A percentile compares a stretch with the other conserved stretches of the same genome.
These are phyloP conservation scores for Holocentrus rufus DNA, from an alignment of 2,797 vertebrate genomes.

Conservation along the genomic window DNA sequence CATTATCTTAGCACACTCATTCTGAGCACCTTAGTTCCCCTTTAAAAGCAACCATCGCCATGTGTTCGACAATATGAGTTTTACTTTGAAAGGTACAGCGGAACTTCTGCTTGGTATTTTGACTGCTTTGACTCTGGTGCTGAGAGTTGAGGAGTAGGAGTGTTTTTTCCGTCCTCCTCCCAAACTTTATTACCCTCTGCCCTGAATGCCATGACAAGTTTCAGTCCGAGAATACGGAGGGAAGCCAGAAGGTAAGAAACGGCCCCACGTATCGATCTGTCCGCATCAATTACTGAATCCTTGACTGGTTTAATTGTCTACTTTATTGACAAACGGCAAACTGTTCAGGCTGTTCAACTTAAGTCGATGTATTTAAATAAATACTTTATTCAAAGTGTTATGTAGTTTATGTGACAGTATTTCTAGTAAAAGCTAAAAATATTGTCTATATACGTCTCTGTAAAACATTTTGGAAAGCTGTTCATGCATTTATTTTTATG, in stretches of 20 bases:
- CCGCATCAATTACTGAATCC: constrained; percentile 7
- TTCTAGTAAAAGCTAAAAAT: too few species aligned
- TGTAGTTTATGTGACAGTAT: too few species aligned
- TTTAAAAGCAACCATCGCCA: too few species aligned
- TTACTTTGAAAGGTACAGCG: constrained; percentile 57
- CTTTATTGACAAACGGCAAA: not conserved
- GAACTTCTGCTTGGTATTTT: not conserved
- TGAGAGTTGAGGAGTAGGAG: not conserved
- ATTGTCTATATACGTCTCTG: too few species aligned
- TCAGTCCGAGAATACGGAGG: constrained; percentile 55
- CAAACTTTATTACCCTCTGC: constrained; percentile 67
- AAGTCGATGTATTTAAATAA: not conserved
- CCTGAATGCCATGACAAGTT: constrained; percentile 64
- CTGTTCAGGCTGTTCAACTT: not conserved
- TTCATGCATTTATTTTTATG: not conserved
- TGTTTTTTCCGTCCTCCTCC: constrained; percentile 47
- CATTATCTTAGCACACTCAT: too few species aligned
- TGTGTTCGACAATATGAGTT: not conserved
- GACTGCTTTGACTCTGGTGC: not conserved
- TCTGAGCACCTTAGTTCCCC: too few species aligned
- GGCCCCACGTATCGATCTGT: constrained; percentile 23
- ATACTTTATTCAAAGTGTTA: not conserved
- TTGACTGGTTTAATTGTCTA: not conserved
- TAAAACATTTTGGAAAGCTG: not conserved
- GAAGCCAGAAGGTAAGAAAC: constrained; percentile 70